Evolutionary conservation across 2,797 vertebrate genomes (phyloP).

Genomic region (Bryconaethiops microstoma): DNA sequence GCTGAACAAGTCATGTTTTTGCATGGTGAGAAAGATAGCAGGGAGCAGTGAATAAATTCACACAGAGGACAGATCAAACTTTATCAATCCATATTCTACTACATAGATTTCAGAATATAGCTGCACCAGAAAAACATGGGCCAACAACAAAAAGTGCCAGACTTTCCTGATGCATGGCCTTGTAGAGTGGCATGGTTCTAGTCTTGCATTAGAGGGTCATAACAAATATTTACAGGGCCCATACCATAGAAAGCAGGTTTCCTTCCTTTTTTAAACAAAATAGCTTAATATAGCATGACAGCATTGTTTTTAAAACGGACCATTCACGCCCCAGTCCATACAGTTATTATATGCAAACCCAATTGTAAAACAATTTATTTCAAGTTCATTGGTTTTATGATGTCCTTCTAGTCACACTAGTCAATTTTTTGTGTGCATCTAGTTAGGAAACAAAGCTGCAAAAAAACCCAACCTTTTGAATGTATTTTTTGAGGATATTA

Average conservation of each 20-base stretch:
- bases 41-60: constrained; percentile 57
- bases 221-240: constrained; percentile 12
- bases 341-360: not conserved
- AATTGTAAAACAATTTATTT: not conserved
- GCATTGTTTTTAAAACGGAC: not conserved
- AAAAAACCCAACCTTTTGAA: not conserved
- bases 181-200: not conserved
- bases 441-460: not conserved
- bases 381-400: not conserved
- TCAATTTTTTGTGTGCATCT: not conserved
- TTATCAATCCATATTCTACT: constrained; percentile 58
- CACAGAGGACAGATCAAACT: constrained; percentile 52
- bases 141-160: constrained; percentile 16
- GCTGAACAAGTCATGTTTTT: constrained; percentile 44
- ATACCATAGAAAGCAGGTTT: not conserved
- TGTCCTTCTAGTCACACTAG: not conserved
- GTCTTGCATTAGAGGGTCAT: constrained; percentile 12
- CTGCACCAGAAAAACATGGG: not conserved
- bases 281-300: not conserved
- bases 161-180: constrained; percentile 15
- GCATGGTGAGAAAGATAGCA: constrained; percentile 55
- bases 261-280: not conserved
- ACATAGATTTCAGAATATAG: constrained; percentile 55
- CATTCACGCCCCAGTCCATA: not conserved
- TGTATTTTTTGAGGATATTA: not conserved